Percentiles rank a stretch among this genome's conserved stretches.
Evolutionary conservation across 2,888 invertebrate species (phyloP).

Genomic region (Meganola albula): DNA sequence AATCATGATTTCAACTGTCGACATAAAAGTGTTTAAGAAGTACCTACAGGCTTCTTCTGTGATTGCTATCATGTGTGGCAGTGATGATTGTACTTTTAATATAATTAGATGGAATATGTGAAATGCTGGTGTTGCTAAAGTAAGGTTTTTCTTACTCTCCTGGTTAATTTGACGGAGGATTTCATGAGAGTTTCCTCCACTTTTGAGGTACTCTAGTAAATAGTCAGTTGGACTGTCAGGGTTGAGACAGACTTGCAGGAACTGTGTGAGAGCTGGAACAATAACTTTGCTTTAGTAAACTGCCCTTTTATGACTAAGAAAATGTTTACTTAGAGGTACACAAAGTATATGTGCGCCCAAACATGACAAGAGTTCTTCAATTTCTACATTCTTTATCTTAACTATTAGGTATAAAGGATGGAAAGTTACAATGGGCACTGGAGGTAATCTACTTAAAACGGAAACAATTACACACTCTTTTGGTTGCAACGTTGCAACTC

Average conservation of each 20-base stretch:
- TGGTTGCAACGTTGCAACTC: too few relatives aligned
- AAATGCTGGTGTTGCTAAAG: constrained; percentile 79
- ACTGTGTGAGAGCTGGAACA: constrained; percentile 80
- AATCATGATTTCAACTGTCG: constrained; percentile 82
- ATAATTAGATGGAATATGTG: constrained; percentile 81
- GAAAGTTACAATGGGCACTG: too few relatives aligned
- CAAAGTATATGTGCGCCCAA: too few relatives aligned
- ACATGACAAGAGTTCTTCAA: too few relatives aligned
- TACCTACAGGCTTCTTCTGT: constrained; percentile 83
- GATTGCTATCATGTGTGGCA: constrained; percentile 76
- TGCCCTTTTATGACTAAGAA: too few relatives aligned
- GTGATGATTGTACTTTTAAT: constrained; percentile 80
- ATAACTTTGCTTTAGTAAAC: too few relatives aligned
- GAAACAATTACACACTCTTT: too few relatives aligned
- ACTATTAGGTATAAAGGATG: too few relatives aligned
- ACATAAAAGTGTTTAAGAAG: constrained; percentile 82
- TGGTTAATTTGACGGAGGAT: constrained; percentile 80
- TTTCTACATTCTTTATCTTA: too few relatives aligned
- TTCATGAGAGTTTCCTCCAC: constrained; percentile 84
- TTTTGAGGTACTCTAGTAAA: constrained; percentile 81
- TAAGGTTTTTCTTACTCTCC: constrained; percentile 78
- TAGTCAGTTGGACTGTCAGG: constrained; percentile 68
- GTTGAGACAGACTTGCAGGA: constrained; percentile 76
- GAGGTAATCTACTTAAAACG: too few relatives aligned
- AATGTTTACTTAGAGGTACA: too few relatives aligned